phyloP scores from a whole-genome alignment of 2,113 vertebrate genomes.

The Ia io region DNA sequence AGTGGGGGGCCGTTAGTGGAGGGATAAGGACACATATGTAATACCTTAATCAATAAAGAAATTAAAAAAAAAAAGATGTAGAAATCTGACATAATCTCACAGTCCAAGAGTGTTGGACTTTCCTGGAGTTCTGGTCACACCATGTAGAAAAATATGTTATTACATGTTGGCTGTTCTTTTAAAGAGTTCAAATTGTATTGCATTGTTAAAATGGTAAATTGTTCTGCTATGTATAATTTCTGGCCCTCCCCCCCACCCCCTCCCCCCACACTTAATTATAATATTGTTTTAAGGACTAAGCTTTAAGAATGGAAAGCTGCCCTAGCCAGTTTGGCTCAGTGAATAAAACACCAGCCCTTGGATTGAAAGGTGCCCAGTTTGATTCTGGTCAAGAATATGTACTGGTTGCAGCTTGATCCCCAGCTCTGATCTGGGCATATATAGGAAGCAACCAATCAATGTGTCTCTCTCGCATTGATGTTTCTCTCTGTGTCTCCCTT shows the following conservation, averaged over 20 bases:
- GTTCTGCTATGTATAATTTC: not conserved
- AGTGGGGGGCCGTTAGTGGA: too few species aligned
- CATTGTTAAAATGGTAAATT: not conserved
- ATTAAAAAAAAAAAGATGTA: not conserved
- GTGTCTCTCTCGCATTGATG: too few species aligned
- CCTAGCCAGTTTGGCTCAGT: too few species aligned
- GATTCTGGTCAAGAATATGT: too few species aligned
- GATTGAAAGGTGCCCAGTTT: too few species aligned
- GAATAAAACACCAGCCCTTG: too few species aligned
- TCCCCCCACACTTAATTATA: not conserved
- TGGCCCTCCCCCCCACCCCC: not conserved
- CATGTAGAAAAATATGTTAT: conserved; percentile 51
- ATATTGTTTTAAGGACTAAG: not conserved
- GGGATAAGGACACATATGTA: too few species aligned
- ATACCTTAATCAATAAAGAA: too few species aligned
- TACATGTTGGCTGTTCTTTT: not conserved
- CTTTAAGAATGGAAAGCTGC: not conserved
- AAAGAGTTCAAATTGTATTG: not conserved
- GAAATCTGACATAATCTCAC: not conserved
- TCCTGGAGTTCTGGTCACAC: conserved; percentile 67
- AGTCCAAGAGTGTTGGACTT: not conserved
- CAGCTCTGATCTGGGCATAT: too few species aligned
- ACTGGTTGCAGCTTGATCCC: too few species aligned
- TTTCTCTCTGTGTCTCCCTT: too few species aligned
- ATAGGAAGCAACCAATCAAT: too few species aligned